Evolutionary conservation across 2,888 invertebrate species (phyloP).

Genomic region (Nymphalis c-album): DNA sequence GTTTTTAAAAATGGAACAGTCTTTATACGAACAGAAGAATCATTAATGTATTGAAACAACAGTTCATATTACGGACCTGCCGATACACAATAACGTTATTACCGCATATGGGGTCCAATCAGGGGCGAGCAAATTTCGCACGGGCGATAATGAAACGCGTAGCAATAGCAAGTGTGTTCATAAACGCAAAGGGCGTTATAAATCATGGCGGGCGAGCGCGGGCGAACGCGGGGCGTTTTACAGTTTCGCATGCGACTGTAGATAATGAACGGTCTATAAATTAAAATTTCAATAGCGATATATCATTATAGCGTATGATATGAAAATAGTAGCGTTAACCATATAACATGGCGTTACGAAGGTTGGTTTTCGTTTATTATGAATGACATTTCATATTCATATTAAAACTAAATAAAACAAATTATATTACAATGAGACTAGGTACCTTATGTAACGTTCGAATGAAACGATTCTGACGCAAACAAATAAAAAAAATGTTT

Average conservation of each 20-base stretch:
- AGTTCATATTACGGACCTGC: slow-evolving; percentile 40
- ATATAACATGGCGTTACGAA: slow-evolving; percentile 29
- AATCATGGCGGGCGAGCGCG: slow-evolving; percentile 58
- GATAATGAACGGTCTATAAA: slow-evolving; percentile 47
- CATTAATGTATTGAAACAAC: slow-evolving; percentile 7
- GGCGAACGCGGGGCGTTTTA: slow-evolving; percentile 46
- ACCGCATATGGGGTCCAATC: slow-evolving; percentile 66
- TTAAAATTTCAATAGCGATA: slow-evolving; percentile 47
- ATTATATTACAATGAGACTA: too few relatives aligned
- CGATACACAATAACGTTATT: slow-evolving; percentile 68
- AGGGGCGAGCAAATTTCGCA: slow-evolving; percentile 67
- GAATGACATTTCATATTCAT: not conserved
- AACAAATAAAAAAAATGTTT: too few relatives aligned
- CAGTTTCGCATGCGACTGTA: slow-evolving; percentile 54
- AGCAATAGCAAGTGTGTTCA: slow-evolving; percentile 81
- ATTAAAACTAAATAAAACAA: not conserved
- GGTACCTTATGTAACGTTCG: too few relatives aligned
- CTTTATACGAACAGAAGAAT: not conserved
- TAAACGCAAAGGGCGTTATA: slow-evolving; percentile 74
- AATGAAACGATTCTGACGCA: too few relatives aligned
- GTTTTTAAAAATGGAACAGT: too few relatives aligned
- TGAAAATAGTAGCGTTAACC: slow-evolving; percentile 33
- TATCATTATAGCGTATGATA: slow-evolving; percentile 44
- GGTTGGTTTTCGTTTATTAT: slow-evolving; percentile 7
- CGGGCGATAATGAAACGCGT: slow-evolving; percentile 71